Base-by-base conservation (phyloP, 2,888 invertebrate species). In the Thymelicus sylvestris region DNA sequence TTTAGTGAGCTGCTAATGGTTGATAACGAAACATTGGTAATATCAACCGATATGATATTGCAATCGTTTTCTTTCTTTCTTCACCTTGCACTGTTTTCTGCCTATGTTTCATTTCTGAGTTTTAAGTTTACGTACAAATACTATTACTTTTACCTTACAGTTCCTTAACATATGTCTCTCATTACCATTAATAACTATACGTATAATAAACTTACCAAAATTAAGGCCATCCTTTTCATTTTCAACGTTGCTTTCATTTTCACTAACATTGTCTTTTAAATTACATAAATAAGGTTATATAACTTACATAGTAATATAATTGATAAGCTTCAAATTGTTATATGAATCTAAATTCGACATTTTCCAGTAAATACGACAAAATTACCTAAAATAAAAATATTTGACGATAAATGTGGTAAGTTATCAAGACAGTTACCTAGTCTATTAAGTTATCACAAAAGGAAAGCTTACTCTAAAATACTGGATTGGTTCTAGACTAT, bases 381-480 rank as follows among this genome's bases (percentile, higher is more conserved):
- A 24, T 55, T 12, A 24, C 55, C 55, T 55, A 24, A 55, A 55
- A 8, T 55, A 55, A 52, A 8, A 12, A 24, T 55, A 24, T 24
- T 10, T 24, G 24, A 24, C 12, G 55, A 12, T 55, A 24, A 55
- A 55, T 24, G 24, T 55, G 24, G 15, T 52, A 52, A 55, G 12
- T 55, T 55, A 55, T 50, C 10, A 15, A 47, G 7, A 41, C 44
- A 44, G 50, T 19, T n/a, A 52, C 24, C 61, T 44, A 55, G 24
- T 59, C 24, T 13, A 50, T 61, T 8, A 38, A 38, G 59, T 41
- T 48, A 38, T 55, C 7, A 38, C 38, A 66, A 62, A 66, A 62
- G 7, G 61, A 71, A 66, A 48, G 39, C 66, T 71, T 71, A 71
- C n/a, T 48, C 65, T 67, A 71, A 71, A 71, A 71, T 71, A 71